Conservation (phyloP, 2,113 vertebrate genomes). For the Monopterus albus region DNA sequence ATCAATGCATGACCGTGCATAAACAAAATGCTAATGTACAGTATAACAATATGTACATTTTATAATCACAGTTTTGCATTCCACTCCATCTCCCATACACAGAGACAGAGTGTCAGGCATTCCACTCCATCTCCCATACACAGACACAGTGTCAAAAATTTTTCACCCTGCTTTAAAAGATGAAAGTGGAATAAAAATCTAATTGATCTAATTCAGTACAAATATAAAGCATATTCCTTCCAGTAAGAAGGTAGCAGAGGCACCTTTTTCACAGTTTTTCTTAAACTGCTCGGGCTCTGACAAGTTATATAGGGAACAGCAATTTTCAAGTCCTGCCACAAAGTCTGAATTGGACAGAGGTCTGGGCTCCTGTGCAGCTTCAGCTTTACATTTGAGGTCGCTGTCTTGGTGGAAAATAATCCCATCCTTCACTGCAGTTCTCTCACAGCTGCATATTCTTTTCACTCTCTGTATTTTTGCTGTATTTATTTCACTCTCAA, state of each 20-base stretch:
- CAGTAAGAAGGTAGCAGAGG: slow-evolving; percentile 19
- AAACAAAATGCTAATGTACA: slow-evolving; percentile 46
- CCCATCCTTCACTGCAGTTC: slow-evolving; percentile 13
- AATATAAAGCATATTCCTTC: not conserved
- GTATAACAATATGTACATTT: no score
- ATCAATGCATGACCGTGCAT: slow-evolving; percentile 33
- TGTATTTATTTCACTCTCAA: slow-evolving; percentile 17
- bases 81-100: no score
- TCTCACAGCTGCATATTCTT: slow-evolving; percentile 38
- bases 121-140: no score
- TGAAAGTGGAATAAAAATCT: not conserved
- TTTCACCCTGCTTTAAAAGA: no score
- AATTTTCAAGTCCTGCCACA: slow-evolving; percentile 12
- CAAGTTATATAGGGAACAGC: slow-evolving; percentile 11
- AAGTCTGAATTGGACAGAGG: slow-evolving; percentile 26
- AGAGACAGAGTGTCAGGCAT: no score
- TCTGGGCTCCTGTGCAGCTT: slow-evolving; percentile 16
- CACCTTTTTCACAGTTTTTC: not conserved
- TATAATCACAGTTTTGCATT: no score
- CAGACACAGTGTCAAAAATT: no score
- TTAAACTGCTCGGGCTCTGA: slow-evolving; percentile 21
- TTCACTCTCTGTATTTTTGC: slow-evolving; percentile 17
- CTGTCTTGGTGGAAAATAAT: slow-evolving; percentile 29
- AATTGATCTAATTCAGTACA: slow-evolving; percentile 19
- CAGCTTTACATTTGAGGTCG: slow-evolving; percentile 16